Conservation (phyloP, 1,140 invertebrate species). For the Polypedilum vanderplanki region DNA sequence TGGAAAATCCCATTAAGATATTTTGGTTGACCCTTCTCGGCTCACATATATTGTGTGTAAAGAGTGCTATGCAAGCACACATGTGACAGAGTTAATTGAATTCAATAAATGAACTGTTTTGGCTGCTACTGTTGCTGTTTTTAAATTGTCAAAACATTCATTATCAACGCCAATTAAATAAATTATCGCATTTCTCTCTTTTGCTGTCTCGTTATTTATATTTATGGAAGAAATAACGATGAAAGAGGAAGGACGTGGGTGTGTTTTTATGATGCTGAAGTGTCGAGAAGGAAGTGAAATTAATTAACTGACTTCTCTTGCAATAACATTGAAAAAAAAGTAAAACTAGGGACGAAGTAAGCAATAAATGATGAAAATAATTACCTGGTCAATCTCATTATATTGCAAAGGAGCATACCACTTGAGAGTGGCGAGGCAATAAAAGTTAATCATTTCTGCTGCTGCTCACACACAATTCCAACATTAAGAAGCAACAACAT, state of each 20-base stretch:
- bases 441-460: slow-evolving; percentile 23
- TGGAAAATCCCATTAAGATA: neutral
- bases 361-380: slow-evolving; percentile 24
- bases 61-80: neutral
- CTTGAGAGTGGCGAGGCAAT: neutral
- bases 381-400: slow-evolving; percentile 27
- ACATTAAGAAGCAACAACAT: too few relatives aligned
- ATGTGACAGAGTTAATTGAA: slow-evolving; percentile 12
- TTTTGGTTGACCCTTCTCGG: neutral
- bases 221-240: too few relatives aligned
- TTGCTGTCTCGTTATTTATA: too few relatives aligned
- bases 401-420: neutral
- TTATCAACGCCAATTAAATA: too few relatives aligned
- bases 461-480: neutral
- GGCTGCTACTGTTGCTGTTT: too few relatives aligned
- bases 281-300: neutral
- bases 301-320: slow-evolving; percentile 2
- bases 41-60: too few relatives aligned
- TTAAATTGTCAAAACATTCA: too few relatives aligned
- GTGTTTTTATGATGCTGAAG: too few relatives aligned
- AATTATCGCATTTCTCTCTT: too few relatives aligned
- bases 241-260: too few relatives aligned
- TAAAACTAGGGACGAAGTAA: neutral
- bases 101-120: slow-evolving; percentile 6
- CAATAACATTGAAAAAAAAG: slow-evolving; percentile 13